Evolutionary conservation across 2,113 vertebrate species (phyloP).

Genomic region (Limnothrissa miodon): DNA sequence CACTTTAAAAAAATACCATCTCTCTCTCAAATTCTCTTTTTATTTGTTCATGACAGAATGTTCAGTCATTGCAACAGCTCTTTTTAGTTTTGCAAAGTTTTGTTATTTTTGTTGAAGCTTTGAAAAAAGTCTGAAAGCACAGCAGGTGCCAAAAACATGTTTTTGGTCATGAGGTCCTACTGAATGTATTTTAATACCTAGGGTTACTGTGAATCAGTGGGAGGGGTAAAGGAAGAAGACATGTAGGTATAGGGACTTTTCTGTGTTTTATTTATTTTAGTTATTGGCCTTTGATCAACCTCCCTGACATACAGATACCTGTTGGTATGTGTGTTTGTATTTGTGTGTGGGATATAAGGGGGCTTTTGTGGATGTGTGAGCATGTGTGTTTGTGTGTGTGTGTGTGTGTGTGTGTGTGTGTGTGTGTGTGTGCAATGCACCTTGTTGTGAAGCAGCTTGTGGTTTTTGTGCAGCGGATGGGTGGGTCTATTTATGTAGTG

Average conservation of each 20-base stretch:
- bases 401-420: background rate
- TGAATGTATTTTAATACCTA: background rate
- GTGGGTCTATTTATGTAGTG: background rate
- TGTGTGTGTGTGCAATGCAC: background rate
- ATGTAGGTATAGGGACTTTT: background rate
- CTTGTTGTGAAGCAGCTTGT: constrained; percentile 3
- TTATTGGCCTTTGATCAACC: background rate
- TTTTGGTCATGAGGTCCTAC: background rate
- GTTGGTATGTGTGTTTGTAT: background rate
- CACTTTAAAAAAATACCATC: background rate
- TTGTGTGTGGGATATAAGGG: background rate
- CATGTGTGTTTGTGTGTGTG: constrained; percentile 20
- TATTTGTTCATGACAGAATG: background rate
- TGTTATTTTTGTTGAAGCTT: background rate
- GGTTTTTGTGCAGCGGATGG: constrained; percentile 15
- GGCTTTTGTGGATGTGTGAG: constrained; percentile 17
- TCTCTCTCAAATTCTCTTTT: background rate
- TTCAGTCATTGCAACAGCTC: background rate
- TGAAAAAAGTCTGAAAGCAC: background rate
- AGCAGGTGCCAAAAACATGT: too few species aligned
- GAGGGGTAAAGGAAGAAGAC: background rate
- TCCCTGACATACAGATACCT: background rate
- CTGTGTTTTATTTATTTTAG: background rate
- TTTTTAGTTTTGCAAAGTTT: background rate
- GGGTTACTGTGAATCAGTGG: background rate